Conservation (phyloP, 2,888 invertebrate genomes). For the Mayetiola destructor region DNA sequence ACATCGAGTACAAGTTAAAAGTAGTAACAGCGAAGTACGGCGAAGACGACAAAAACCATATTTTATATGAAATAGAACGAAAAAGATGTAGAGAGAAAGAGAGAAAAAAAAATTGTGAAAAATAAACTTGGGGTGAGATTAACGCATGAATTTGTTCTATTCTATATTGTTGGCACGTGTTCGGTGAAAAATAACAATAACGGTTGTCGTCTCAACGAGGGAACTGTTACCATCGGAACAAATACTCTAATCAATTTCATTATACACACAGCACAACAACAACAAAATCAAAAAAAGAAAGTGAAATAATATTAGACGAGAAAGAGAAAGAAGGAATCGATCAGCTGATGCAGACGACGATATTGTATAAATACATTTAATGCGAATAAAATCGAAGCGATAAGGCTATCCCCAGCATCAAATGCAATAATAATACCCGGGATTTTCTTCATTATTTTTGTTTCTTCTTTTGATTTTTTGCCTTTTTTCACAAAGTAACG, state of each 20-base stretch:
- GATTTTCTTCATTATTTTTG: too few relatives aligned
- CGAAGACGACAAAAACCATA: too few relatives aligned
- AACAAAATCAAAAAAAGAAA: too few relatives aligned
- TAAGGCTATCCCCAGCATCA: too few relatives aligned
- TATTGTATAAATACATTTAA: neutral
- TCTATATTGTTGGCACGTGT: constrained; percentile 8
- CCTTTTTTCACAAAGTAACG: too few relatives aligned
- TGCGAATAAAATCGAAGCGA: neutral
- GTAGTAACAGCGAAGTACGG: too few relatives aligned
- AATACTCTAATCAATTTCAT: neutral
- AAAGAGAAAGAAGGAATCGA: too few relatives aligned
- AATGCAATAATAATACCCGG: too few relatives aligned
- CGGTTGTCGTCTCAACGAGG: neutral
- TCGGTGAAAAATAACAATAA: neutral
- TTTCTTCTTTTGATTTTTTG: too few relatives aligned
- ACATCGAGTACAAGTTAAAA: too few relatives aligned
- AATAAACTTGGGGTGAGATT: constrained; percentile 3
- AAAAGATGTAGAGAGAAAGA: neutral
- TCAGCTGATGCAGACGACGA: neutral
- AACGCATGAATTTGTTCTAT: constrained; percentile 4
- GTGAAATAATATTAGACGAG: too few relatives aligned
- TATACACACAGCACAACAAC: too few relatives aligned
- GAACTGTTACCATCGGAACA: neutral
- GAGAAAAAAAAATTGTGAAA: neutral
- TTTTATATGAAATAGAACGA: neutral